A percentile compares a stretch with the other conserved stretches of the same genome.
Evolutionary conservation across 2,888 invertebrate genomes (phyloP).

Genomic region (Colletes collaris): DNA sequence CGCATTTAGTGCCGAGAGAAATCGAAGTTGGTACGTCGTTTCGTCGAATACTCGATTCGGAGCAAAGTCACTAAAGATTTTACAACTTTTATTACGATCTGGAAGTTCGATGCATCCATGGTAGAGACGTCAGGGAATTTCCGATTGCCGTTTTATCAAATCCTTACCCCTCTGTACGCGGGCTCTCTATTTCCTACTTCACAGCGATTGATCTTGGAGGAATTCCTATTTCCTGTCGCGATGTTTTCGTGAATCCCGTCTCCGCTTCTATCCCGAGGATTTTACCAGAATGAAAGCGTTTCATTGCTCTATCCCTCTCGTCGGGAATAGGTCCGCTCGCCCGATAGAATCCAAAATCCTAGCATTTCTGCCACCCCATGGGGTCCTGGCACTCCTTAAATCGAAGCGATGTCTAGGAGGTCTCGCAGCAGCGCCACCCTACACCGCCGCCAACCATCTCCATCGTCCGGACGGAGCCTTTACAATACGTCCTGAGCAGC

Average conservation of each 20-base stretch:
- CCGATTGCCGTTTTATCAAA: constrained; percentile 18
- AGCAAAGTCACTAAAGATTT: not conserved
- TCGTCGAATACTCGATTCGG: not conserved
- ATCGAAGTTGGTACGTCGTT: not conserved
- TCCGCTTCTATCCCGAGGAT: constrained; percentile 49
- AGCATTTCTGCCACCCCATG: constrained; percentile 62
- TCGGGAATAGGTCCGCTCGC: constrained; percentile 44
- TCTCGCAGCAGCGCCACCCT: constrained; percentile 66
- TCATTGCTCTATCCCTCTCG: constrained; percentile 47
- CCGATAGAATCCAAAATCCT: constrained; percentile 73
- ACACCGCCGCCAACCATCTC: constrained; percentile 61
- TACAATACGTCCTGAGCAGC: constrained; percentile 81
- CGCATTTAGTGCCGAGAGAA: not conserved
- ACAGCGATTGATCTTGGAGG: constrained; percentile 48
- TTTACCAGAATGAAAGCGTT: constrained; percentile 59
- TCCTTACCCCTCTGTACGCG: not conserved
- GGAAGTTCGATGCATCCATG: not conserved
- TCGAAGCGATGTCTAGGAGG: constrained; percentile 73
- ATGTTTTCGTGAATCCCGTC: constrained; percentile 56
- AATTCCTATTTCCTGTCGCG: constrained; percentile 55
- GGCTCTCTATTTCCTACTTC: constrained; percentile 33
- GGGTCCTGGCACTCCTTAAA: constrained; percentile 71
- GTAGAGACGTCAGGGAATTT: not conserved
- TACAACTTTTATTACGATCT: constrained; percentile 1
- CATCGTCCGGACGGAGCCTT: constrained; percentile 72